Conservation (phyloP, 1,140 invertebrate genomes). For the Habropoda laboriosa region DNA sequence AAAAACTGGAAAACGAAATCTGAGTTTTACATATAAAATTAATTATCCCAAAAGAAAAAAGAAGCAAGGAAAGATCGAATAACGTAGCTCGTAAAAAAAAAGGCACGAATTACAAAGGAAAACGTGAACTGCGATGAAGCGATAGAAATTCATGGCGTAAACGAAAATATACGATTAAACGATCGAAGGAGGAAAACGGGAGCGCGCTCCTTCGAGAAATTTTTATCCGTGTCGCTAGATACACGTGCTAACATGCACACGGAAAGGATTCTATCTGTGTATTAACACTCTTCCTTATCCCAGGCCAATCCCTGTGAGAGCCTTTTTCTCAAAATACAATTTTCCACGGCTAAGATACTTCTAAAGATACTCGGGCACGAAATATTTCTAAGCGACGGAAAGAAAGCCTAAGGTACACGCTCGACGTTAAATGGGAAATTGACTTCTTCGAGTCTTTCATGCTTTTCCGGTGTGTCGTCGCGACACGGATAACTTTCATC, state of each 20-base stretch:
- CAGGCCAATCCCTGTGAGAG: not conserved
- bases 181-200: not conserved
- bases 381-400: slow-evolving; percentile 9
- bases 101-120: no score
- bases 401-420: not conserved
- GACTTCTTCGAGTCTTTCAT: slow-evolving; percentile 5
- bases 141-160: no score
- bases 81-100: no score
- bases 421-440: not conserved
- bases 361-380: not conserved
- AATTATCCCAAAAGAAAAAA: no score
- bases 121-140: no score
- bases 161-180: not conserved
- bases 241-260: not conserved
- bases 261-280: not conserved
- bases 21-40: no score
- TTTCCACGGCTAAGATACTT: slow-evolving; percentile 15
- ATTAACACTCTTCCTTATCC: slow-evolving; percentile 16
- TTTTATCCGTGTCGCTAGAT: not conserved
- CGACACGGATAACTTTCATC: slow-evolving; percentile 13
- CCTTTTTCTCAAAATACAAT: slow-evolving; percentile 21
- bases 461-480: not conserved
- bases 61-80: no score
- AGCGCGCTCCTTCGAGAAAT: not conserved
- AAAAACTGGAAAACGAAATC: no score